phyloP scores from a whole-genome alignment of 1,140 invertebrate genomes.

The Telenomus remus region DNA sequence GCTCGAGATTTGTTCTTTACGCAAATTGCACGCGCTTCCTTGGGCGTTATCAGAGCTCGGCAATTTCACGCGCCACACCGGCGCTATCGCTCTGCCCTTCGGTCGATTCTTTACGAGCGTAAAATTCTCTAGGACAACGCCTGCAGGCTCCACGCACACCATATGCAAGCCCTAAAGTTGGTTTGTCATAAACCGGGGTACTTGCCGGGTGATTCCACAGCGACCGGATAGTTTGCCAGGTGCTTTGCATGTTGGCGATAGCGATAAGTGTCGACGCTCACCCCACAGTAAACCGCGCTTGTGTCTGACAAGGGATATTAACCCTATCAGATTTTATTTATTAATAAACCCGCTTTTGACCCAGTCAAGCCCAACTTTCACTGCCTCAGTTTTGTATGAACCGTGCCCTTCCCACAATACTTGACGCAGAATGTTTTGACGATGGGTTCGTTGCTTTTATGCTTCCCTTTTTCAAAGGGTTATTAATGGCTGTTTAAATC shows the following conservation, averaged over 20 bases:
- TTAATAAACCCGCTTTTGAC: conserved; percentile 46
- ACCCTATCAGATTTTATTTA: conserved; percentile 49
- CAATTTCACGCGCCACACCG: conserved; percentile 43
- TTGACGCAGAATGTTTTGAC: conserved; percentile 26
- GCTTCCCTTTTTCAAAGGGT: conserved; percentile 18
- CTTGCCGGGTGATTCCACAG: conserved; percentile 33
- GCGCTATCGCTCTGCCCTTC: conserved; percentile 28
- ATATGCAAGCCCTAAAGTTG: conserved; percentile 44
- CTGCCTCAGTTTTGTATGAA: conserved; percentile 12
- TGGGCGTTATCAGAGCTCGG: conserved; percentile 36
- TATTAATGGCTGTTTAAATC: conserved; percentile 24
- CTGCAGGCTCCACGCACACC: conserved; percentile 15
- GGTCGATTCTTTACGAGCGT: conserved; percentile 41
- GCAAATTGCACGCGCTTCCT: conserved; percentile 51
- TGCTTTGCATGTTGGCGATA: conserved; percentile 47
- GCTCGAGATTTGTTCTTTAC: conserved; percentile 39
- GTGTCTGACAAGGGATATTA: conserved; percentile 44
- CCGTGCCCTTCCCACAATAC: conserved; percentile 20
- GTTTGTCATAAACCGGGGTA: conserved; percentile 45
- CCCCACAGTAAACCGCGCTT: conserved; percentile 20
- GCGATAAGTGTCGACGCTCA: conserved; percentile 44
- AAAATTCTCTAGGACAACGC: conserved; percentile 31
- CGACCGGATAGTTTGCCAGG: conserved; percentile 42
- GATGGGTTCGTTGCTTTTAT: conserved; percentile 19
- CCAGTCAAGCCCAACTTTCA: conserved; percentile 40